phyloP scores from a whole-genome alignment of 2,113 vertebrate genomes.

The Phyllostomus discolor region DNA sequence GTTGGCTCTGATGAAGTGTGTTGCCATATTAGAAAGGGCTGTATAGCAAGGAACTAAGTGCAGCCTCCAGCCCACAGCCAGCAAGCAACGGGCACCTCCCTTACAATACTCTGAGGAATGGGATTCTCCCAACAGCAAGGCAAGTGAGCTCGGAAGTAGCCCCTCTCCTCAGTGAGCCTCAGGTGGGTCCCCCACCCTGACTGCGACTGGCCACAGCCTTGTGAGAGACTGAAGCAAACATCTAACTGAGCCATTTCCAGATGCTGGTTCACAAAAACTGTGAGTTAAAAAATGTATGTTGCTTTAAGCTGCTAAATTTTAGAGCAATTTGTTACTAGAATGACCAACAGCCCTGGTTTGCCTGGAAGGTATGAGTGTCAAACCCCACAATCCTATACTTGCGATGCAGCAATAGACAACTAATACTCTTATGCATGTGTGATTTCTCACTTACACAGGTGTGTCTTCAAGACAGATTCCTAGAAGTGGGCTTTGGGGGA shows the following conservation, averaged over 20 bases:
- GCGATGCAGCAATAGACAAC: background rate
- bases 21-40: background rate
- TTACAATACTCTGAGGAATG: background rate
- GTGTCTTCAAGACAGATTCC: background rate
- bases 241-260: background rate
- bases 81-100: rapidly evolving
- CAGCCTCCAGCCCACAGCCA: background rate
- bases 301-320: background rate
- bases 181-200: background rate
- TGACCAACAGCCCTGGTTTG: background rate
- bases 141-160: background rate
- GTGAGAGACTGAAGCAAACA: background rate
- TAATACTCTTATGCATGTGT: background rate
- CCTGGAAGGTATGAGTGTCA: background rate
- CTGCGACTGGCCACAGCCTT: background rate
- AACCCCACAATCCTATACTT: background rate
- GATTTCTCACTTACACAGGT: background rate
- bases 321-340: background rate
- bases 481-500: background rate
- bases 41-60: background rate
- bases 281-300: background rate
- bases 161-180: background rate
- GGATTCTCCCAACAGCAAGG: background rate
- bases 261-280: background rate
- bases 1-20: background rate